A percentile compares a stretch with the other conserved stretches of the same genome.
These are phyloP conservation scores for Pachydiplax longipennis DNA, from an alignment of 2,888 invertebrate genomes.

Conservation along the genomic window DNA sequence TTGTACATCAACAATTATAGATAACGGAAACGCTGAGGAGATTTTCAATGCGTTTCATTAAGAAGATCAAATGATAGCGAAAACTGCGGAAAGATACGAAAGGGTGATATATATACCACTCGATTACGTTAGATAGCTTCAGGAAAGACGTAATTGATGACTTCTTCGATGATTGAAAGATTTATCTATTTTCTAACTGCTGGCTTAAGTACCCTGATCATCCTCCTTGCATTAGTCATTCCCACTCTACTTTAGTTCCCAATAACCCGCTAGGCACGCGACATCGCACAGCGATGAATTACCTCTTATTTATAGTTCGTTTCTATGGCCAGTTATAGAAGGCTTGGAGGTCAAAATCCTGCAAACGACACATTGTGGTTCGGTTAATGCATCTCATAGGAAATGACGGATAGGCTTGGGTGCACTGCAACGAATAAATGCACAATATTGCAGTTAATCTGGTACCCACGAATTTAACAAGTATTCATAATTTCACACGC, in stretches of 20 bases:
- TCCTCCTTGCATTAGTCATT: background rate
- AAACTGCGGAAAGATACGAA: too few relatives aligned
- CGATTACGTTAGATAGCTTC: background rate
- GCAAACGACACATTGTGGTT: background rate
- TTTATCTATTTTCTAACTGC: background rate
- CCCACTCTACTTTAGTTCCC: background rate
- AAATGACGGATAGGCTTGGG: too few relatives aligned
- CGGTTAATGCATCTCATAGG: background rate
- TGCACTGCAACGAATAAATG: too few relatives aligned
- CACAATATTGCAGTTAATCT: too few relatives aligned
- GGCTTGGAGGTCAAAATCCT: background rate
- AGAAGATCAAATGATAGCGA: too few relatives aligned
- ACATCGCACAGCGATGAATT: background rate
- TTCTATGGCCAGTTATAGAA: background rate
- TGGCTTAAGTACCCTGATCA: background rate
- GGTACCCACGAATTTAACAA: too few relatives aligned
- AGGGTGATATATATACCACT: too few relatives aligned
- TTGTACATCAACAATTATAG: too few relatives aligned
- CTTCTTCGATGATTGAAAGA: background rate
- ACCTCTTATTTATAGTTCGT: background rate
- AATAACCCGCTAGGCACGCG: background rate
- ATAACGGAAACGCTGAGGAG: too few relatives aligned
- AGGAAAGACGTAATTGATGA: background rate
- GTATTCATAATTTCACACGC: too few relatives aligned
- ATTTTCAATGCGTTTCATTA: too few relatives aligned